phyloP scores from a whole-genome alignment of 1,140 invertebrate genomes.

The Drosophila guanche region DNA sequence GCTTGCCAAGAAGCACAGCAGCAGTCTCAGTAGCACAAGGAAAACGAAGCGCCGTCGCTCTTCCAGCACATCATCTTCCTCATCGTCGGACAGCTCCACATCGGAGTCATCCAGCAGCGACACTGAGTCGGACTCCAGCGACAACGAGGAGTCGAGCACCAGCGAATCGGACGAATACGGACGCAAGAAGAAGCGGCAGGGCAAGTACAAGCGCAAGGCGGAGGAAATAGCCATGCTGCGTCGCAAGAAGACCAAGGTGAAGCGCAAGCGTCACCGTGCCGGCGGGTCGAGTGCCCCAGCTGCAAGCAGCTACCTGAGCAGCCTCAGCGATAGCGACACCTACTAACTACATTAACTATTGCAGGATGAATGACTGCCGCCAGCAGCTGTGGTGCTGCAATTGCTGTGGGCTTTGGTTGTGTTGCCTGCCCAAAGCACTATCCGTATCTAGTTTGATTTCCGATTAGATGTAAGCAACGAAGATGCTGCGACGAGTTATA shows the following conservation, averaged over 20 bases:
- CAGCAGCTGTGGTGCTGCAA: neutral
- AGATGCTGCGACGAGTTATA: neutral
- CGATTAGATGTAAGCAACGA: slow-evolving; percentile 12
- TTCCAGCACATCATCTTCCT: slow-evolving; percentile 24
- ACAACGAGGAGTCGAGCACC: slow-evolving; percentile 79
- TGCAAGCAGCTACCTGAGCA: slow-evolving; percentile 70
- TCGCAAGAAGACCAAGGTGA: slow-evolving; percentile 76
- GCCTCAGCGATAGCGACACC: slow-evolving; percentile 75
- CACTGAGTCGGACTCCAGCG: slow-evolving; percentile 74
- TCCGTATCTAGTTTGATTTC: slow-evolving; percentile 35
- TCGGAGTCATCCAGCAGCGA: slow-evolving; percentile 36
- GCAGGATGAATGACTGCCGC: slow-evolving; percentile 27
- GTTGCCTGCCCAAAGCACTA: slow-evolving; percentile 21
- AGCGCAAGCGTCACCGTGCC: slow-evolving; percentile 69
- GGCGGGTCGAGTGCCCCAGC: slow-evolving; percentile 43
- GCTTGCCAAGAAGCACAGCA: slow-evolving; percentile 28
- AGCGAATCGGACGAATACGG: slow-evolving; percentile 79
- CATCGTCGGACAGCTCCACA: slow-evolving; percentile 19
- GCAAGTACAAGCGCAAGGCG: slow-evolving; percentile 79
- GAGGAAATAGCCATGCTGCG: slow-evolving; percentile 65
- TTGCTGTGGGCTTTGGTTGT: neutral
- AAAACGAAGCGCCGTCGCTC: slow-evolving; percentile 59
- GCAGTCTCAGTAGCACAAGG: slow-evolving; percentile 46
- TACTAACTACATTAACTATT: slow-evolving; percentile 22
- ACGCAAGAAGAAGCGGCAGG: slow-evolving; percentile 76